phyloP scores from a whole-genome alignment of 2,113 vertebrate genomes.

The Galeopterus variegatus region DNA sequence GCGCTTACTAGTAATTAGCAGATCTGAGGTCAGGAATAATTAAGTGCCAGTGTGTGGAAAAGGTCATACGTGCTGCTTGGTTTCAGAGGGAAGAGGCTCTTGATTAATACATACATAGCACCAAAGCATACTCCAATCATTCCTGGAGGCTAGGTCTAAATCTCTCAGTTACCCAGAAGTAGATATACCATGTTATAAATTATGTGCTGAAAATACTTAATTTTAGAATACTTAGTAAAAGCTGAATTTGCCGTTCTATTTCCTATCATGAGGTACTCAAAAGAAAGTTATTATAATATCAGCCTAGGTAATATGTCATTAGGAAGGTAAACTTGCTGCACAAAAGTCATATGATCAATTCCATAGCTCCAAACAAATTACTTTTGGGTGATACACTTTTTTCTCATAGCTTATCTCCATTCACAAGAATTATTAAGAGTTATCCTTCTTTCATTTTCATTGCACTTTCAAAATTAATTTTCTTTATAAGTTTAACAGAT shows the following conservation, averaged over 20 bases:
- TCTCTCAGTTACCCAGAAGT: not conserved
- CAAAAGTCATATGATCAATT: not conserved
- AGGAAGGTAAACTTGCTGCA: not conserved
- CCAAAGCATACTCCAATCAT: not conserved
- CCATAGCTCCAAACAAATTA: not conserved
- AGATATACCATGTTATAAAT: not conserved
- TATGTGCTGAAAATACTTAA: not conserved
- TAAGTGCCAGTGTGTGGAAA: not conserved
- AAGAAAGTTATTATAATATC: not conserved
- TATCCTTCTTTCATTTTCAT: slow-evolving; percentile 1
- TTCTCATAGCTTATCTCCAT: not conserved
- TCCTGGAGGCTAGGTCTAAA: not conserved
- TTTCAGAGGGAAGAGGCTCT: not conserved
- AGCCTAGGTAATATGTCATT: not conserved
- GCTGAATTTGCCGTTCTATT: not conserved
- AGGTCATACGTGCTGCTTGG: not conserved
- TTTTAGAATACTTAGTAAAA: not conserved
- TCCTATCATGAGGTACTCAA: not conserved
- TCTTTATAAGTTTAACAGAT: not conserved
- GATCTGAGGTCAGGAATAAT: slow-evolving; percentile 17
- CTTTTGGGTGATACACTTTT: not conserved
- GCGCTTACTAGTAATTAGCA: slow-evolving; percentile 1
- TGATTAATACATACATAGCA: not conserved
- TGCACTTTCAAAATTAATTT: slow-evolving; percentile 33
- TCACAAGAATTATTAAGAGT: not conserved